A percentile compares a stretch with the other conserved stretches of the same genome.
Conservation (phyloP, 2,888 invertebrate genomes). For the Chirona hameri region DNA sequence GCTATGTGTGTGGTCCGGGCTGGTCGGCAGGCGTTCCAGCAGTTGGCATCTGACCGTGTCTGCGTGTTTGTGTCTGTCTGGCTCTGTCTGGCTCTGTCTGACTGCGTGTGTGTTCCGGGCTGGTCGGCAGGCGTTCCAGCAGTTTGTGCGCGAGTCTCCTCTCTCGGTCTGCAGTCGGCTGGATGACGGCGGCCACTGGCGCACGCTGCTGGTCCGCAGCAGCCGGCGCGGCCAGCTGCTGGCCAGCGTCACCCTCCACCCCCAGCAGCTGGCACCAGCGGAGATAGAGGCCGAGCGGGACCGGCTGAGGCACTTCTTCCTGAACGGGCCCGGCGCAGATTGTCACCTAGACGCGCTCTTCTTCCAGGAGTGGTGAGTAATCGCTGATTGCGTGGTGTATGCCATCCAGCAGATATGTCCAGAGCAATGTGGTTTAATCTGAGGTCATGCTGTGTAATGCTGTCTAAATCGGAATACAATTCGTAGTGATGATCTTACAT, state of each 20-base stretch:
- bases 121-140: conserved; percentile 45
- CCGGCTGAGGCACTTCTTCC: conserved; percentile 42
- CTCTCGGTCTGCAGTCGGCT: conserved; percentile 48
- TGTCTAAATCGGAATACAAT: too few species aligned
- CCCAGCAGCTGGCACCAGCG: conserved; percentile 44
- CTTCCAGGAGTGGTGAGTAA: conserved; percentile 45
- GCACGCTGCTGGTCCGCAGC: conserved; percentile 52
- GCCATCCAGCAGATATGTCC: too few species aligned
- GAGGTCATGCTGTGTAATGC: too few species aligned
- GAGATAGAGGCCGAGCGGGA: conserved; percentile 41
- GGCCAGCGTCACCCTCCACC: conserved; percentile 50
- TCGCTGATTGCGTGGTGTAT: too few species aligned
- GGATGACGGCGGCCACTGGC: conserved; percentile 53
- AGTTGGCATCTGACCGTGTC: too few species aligned
- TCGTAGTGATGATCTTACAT: too few species aligned
- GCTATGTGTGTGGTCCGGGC: too few species aligned
- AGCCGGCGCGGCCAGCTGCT: conserved; percentile 49
- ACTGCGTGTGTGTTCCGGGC: too few species aligned
- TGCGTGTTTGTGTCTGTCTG: too few species aligned
- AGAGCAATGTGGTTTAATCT: too few species aligned
- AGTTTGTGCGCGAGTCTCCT: conserved; percentile 46
- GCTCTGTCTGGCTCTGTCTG: too few species aligned
- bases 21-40: too few species aligned
- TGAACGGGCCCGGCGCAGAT: conserved; percentile 39
- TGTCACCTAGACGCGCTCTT: conserved; percentile 43